phyloP scores from a whole-genome alignment of 2,797 vertebrate species.

The Mormyrops attenuatus region DNA sequence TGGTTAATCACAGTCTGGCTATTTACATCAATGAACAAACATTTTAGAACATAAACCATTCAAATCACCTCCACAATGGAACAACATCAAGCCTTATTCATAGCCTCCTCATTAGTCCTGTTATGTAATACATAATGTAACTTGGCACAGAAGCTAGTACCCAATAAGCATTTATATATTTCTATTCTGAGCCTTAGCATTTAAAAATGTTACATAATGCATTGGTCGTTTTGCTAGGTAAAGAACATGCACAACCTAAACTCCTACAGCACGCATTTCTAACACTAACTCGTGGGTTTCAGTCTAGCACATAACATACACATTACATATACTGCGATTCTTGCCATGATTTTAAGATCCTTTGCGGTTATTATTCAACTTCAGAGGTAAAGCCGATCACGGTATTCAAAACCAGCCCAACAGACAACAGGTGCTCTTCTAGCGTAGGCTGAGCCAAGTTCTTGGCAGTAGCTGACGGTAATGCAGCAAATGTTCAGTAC shows the following conservation, averaged over 20 bases:
- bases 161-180: neutral
- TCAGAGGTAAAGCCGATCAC: neutral
- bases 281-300: neutral
- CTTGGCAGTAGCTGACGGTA: neutral
- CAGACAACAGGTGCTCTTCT: slow-evolving; percentile 11
- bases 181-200: neutral
- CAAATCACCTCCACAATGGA: neutral
- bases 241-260: neutral
- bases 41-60: neutral
- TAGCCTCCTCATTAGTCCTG: neutral
- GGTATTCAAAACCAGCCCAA: neutral
- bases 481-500: neutral
- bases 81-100: neutral
- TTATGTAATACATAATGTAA: neutral
- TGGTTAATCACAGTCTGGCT: neutral
- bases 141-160: neutral
- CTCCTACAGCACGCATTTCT: neutral
- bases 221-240: neutral
- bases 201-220: neutral
- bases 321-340: neutral
- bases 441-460: slow-evolving; percentile 4
- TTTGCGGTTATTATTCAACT: neutral
- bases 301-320: neutral
- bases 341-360: neutral
- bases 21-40: neutral